Evolutionary conservation across 1,140 invertebrate species (phyloP).

Genomic region (Diachasmimorpha longicaudata): DNA sequence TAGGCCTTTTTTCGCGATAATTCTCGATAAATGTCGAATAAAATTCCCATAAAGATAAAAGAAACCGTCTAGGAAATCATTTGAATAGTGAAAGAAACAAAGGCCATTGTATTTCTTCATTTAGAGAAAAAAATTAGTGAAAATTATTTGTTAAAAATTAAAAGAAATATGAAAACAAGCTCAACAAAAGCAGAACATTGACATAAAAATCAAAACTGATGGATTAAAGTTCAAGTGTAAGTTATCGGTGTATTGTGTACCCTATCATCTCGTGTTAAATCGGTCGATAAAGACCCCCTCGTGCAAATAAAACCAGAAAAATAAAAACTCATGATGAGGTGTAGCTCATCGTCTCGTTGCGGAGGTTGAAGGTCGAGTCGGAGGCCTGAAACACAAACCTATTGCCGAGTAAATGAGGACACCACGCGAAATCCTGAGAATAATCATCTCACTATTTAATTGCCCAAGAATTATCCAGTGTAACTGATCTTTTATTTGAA

Average conservation of each 20-base stretch:
- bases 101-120: too few species aligned
- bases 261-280: neutral
- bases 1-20: neutral
- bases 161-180: too few species aligned
- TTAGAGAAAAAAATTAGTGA: too few species aligned
- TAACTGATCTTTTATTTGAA: neutral
- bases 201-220: too few species aligned
- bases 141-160: too few species aligned
- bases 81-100: too few species aligned
- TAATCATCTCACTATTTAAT: constrained; percentile 21
- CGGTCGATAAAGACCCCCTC: neutral
- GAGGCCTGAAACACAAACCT: constrained; percentile 43
- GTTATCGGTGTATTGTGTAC: neutral
- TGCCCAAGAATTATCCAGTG: neutral
- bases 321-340: neutral
- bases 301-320: neutral
- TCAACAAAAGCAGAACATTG: too few species aligned
- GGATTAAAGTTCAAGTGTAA: too few species aligned
- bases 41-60: too few species aligned
- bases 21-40: neutral
- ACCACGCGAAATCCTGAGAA: constrained; percentile 46
- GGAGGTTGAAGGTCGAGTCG: constrained; percentile 46
- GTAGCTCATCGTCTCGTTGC: constrained; percentile 21
- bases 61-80: too few species aligned
- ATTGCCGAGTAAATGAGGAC: constrained; percentile 29